Evolutionary conservation across 2,888 invertebrate genomes (phyloP), one percentile per base, ranked within the genome.

Genomic region (Synanthedon myopaeformis): DNA sequence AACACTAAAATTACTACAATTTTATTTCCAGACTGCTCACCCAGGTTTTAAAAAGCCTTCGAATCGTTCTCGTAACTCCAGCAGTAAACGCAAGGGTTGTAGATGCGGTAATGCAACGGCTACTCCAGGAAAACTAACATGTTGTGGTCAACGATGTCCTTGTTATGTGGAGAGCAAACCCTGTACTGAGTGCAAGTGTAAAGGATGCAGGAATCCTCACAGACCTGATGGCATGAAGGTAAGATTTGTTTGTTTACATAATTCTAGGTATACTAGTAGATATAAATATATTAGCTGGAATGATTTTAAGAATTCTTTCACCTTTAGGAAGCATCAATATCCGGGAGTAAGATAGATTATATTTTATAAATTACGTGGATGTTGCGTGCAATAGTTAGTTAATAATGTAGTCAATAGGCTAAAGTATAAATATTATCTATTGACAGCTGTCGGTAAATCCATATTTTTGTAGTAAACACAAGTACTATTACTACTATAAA

Each of bases 131-230:
- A 96, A 95, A 74, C 80, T 96, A 49, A 97, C 97, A 0, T 98
- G 97, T 72, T 96, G 97, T 70, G 97, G 97, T 0, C 96, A 96
- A 74, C 88, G 97, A 58, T 98, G 97, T 82, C 96, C 96, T 0
- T 98, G 97, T 79, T 98, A 97, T 78, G 95, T 96, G 4, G 94
- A 94, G 61, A 94, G 94, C 61, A 94, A 95, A 74, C 93, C 95
- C 0, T 98, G 97, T 72, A 89, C 93, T 5, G 95, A 94, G 65
- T 98, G 98, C 81, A 93, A 94, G 74, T 98, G 97, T 81, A 91
- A 94, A 70, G 97, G 97, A 1, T 98, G 97, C 76, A 89, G 96
- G 65, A 98, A 97, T 88, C 97, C 97, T 3, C 95, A 96, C 69
- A 90, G 92, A 60, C 91, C 93, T 52, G 94, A 93, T 74, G 95